A percentile compares a stretch with the other conserved stretches of the same genome.
These are phyloP conservation scores for Holothuria glaberrima DNA, from an alignment of 35 echinoderm and acorn worm species.

Conservation along the genomic window DNA sequence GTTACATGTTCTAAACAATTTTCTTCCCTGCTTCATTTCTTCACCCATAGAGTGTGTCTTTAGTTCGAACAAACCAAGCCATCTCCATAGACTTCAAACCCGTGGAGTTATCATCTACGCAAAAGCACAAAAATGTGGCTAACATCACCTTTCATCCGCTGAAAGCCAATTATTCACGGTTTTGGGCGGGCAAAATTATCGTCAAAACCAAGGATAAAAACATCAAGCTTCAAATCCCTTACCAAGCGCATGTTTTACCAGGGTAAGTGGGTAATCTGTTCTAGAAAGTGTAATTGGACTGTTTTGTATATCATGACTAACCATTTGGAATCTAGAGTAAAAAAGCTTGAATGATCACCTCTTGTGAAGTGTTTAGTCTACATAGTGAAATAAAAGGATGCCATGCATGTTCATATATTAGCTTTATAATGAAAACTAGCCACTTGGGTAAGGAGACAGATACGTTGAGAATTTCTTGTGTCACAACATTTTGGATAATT, in stretches of 20 bases:
- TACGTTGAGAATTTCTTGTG: too few relatives aligned
- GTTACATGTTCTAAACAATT: too few relatives aligned
- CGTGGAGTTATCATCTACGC: conserved; percentile 64
- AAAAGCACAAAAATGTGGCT: conserved; percentile 87
- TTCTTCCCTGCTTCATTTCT: background rate
- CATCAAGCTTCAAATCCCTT: conserved; percentile 86
- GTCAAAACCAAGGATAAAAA: conserved; percentile 98
- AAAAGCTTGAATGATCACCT: too few relatives aligned
- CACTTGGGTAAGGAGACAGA: too few relatives aligned
- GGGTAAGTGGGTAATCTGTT: conserved; percentile 72
- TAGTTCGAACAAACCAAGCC: conserved; percentile 92
- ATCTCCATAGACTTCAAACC: conserved; percentile 91
- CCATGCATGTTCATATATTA: too few relatives aligned
- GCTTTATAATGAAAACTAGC: too few relatives aligned
- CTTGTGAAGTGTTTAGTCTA: too few relatives aligned
- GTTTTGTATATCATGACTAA: too few relatives aligned
- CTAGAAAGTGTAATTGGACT: too few relatives aligned
- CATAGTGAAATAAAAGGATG: too few relatives aligned
- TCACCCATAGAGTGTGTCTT: conserved; percentile 75
- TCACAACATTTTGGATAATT: background rate
- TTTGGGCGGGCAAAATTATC: conserved; percentile 97
- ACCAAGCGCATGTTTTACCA: conserved; percentile 97
- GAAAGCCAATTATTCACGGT: conserved; percentile 80
- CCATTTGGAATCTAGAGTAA: too few relatives aligned
- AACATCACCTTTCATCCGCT: conserved; percentile 91